These are phyloP conservation scores for Lasius platythorax DNA, from an alignment of 2,888 invertebrate genomes.

Conservation along the genomic window DNA sequence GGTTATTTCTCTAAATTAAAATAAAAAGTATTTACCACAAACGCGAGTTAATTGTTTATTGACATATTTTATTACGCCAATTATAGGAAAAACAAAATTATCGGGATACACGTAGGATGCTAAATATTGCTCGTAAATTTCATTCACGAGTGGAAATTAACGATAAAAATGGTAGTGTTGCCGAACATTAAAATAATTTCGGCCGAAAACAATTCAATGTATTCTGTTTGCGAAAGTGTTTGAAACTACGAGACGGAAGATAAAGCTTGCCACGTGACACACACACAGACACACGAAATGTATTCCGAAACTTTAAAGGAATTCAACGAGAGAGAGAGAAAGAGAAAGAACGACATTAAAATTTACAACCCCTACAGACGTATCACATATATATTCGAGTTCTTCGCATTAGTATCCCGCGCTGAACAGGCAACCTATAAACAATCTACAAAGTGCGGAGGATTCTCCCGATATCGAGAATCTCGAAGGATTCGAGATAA, in stretches of 20 bases:
- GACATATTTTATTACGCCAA: conserved; percentile 17
- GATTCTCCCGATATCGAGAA: conserved; percentile 11
- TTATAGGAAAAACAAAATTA: conserved; percentile 25
- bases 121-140: conserved; percentile 3
- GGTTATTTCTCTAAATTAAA: conserved; percentile 17
- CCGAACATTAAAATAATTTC: conserved; percentile 11
- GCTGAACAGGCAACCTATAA: conserved; percentile 14
- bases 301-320: conserved; percentile 42
- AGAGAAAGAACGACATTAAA: conserved; percentile 21
- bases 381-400: background rate
- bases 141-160: background rate
- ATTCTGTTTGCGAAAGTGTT: conserved; percentile 13
- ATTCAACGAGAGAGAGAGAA: conserved; percentile 6
- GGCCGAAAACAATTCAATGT: background rate
- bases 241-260: background rate
- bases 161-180: background rate
- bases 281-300: conserved; percentile 3
- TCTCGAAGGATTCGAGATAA: conserved; percentile 7
- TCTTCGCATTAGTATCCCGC: conserved; percentile 23
- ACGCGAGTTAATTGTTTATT: conserved; percentile 35
- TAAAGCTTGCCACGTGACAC: background rate
- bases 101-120: conserved; percentile 5
- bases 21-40: background rate
- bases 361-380: conserved; percentile 23
- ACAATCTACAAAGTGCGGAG: background rate